Evolutionary conservation across 2,888 invertebrate species (phyloP).

Genomic region (Sminthurides aquaticus): DNA sequence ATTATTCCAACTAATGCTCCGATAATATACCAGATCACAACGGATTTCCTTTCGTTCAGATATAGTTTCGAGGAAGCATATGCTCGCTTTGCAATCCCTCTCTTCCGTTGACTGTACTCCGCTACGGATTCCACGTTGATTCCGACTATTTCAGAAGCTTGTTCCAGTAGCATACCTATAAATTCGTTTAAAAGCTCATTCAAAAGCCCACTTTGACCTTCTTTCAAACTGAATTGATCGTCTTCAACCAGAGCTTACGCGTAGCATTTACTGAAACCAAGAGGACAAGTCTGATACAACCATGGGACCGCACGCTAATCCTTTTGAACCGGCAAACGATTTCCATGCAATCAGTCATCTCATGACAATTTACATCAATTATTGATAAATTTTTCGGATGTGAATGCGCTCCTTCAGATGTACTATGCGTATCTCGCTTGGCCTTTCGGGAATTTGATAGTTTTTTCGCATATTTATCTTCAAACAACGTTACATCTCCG

Average conservation of each 20-base stretch:
- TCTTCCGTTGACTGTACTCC: neutral
- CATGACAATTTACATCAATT: neutral
- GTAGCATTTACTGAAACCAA: neutral
- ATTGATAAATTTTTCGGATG: neutral
- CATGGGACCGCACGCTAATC: neutral
- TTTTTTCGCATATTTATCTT: too few relatives aligned
- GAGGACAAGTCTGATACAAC: neutral
- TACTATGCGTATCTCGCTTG: neutral
- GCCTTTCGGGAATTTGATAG: too few relatives aligned
- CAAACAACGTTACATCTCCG: too few relatives aligned
- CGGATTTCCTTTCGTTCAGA: neutral
- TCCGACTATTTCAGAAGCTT: neutral
- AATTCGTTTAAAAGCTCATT: too few relatives aligned
- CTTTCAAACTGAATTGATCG: too few relatives aligned
- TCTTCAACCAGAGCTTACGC: too few relatives aligned
- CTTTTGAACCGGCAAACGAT: neutral
- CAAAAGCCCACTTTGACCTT: too few relatives aligned
- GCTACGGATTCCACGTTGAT: neutral
- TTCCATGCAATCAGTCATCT: neutral
- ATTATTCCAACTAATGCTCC: neutral
- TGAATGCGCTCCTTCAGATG: neutral
- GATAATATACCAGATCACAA: neutral
- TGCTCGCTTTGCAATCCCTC: neutral
- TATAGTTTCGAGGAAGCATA: neutral
- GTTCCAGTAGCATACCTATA: slow-evolving; percentile 43